A percentile compares a stretch with the other conserved stretches of the same genome.
Evolutionary conservation across 2,113 vertebrate genomes (phyloP).

Genomic region (Eupsittula cactorum): DNA sequence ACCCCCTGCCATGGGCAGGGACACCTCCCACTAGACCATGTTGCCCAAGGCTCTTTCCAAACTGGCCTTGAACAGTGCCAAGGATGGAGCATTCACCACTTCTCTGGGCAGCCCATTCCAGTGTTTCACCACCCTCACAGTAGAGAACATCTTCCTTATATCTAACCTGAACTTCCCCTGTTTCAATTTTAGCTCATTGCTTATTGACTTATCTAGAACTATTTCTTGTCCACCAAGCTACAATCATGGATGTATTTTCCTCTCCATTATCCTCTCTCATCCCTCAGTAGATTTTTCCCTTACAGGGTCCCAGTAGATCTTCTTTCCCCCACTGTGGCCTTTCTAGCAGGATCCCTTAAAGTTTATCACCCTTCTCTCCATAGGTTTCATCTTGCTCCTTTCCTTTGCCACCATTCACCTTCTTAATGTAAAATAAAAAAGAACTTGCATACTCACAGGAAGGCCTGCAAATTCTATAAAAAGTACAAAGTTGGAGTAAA

Average conservation of each 20-base stretch:
- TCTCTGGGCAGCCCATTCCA: background rate
- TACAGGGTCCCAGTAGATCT: background rate
- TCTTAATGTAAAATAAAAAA: background rate
- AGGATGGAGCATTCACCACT: background rate
- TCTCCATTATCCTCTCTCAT: background rate
- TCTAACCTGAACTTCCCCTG: background rate
- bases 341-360: background rate
- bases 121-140: background rate
- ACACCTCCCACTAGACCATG: background rate
- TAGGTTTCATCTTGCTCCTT: background rate
- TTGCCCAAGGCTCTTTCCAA: background rate
- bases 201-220: background rate
- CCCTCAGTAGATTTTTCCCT: background rate
- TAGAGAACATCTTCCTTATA: background rate
- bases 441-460: background rate
- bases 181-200: background rate
- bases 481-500: background rate
- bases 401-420: background rate
- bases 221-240: background rate
- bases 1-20: background rate
- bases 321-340: background rate
- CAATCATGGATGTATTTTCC: background rate
- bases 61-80: background rate
- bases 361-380: background rate
- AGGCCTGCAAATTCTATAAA: constrained; percentile 18